These are phyloP conservation scores for Hylyphantes graminicola DNA, from an alignment of 1,140 invertebrate genomes.

Conservation along the genomic window DNA sequence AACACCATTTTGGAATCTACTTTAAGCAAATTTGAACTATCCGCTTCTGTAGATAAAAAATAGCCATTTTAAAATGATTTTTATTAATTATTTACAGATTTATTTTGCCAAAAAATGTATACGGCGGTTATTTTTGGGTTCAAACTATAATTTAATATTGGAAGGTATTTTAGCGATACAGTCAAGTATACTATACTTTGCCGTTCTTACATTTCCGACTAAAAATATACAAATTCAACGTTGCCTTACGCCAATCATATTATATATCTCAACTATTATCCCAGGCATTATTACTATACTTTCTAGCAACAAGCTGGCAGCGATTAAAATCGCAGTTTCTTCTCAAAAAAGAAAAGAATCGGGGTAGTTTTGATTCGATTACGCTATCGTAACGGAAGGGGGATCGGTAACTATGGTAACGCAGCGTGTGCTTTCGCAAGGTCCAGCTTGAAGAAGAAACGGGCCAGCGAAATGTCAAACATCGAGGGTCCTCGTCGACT, in stretches of 20 bases:
- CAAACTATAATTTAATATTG: too few relatives aligned
- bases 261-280: neutral
- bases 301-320: neutral
- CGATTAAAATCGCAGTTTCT: constrained; percentile 26
- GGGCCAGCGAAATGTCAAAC: constrained; percentile 43
- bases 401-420: constrained; percentile 42
- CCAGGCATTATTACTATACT: neutral
- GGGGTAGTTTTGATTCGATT: constrained; percentile 41
- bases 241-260: neutral
- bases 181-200: too few relatives aligned
- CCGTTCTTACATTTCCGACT: too few relatives aligned
- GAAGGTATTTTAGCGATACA: too few relatives aligned
- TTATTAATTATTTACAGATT: too few relatives aligned
- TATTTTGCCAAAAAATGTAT: too few relatives aligned
- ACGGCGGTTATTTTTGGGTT: too few relatives aligned
- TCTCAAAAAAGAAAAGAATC: neutral
- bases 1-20: too few relatives aligned
- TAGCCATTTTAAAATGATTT: too few relatives aligned
- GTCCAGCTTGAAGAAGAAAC: neutral
- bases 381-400: constrained; percentile 34
- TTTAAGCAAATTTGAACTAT: too few relatives aligned
- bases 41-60: too few relatives aligned
- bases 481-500: constrained; percentile 23
- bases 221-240: too few relatives aligned
- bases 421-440: constrained; percentile 17